Evolutionary conservation across 2,113 vertebrate species (phyloP).

Genomic region (Rhinopomastus cyanomelas): DNA sequence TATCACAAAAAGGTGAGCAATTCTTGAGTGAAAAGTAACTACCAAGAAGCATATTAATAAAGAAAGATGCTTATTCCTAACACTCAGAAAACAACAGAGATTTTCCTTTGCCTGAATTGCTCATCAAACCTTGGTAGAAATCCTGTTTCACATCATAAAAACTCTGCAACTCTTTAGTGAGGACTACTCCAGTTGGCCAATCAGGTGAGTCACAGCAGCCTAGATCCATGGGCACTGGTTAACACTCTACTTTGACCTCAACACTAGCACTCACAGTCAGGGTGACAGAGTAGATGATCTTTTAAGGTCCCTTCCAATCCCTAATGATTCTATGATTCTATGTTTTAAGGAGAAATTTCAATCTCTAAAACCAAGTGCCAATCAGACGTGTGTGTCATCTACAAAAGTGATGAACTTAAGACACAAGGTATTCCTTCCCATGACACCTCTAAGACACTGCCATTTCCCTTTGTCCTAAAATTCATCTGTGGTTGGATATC

Average conservation of each 20-base stretch:
- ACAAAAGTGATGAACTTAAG: neutral
- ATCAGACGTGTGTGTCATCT: neutral
- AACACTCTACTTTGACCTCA: neutral
- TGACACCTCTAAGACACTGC: neutral
- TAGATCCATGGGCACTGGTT: neutral
- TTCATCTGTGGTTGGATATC: neutral
- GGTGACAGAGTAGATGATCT: too few relatives aligned
- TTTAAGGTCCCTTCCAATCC: too few relatives aligned
- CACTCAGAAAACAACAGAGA: neutral
- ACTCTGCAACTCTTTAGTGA: neutral
- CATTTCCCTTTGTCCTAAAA: neutral
- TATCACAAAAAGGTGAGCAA: neutral
- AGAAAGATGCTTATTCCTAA: neutral
- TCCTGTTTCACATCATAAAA: neutral
- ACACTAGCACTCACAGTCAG: too few relatives aligned
- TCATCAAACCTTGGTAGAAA: neutral
- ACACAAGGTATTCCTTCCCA: neutral
- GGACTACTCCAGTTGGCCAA: neutral
- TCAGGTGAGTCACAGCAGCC: neutral
- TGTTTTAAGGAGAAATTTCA: neutral
- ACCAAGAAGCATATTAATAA: neutral
- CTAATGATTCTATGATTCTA: too few relatives aligned
- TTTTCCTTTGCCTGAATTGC: neutral
- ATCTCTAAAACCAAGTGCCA: neutral
- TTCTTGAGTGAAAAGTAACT: neutral